A percentile compares a stretch with the other conserved stretches of the same genome.
Evolutionary conservation across 2,888 invertebrate species (phyloP).

Genomic region (Netelia virgata): DNA sequence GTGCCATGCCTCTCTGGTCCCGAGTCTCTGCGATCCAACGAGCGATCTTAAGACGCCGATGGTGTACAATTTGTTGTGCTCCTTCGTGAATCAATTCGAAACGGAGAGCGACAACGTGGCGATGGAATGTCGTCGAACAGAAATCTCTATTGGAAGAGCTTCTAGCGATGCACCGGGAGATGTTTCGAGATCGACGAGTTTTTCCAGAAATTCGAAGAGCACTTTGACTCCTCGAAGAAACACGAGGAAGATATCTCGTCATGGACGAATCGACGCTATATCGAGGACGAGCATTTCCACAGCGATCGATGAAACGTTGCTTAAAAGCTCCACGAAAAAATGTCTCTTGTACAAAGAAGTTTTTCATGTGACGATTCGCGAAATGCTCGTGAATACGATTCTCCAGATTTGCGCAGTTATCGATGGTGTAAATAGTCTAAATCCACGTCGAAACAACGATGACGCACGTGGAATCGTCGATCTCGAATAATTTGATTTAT

Average conservation of each 20-base stretch:
- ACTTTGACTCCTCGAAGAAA: conserved; percentile 36
- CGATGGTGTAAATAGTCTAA: conserved; percentile 74
- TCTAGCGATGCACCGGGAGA: conserved; percentile 22
- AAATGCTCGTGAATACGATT: conserved; percentile 71
- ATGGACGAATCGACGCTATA: conserved; percentile 22
- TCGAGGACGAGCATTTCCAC: conserved; percentile 33
- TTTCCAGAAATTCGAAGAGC: conserved; percentile 15
- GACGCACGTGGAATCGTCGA: neutral
- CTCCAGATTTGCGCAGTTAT: conserved; percentile 70
- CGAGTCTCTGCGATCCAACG: conserved; percentile 21
- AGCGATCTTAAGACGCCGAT: conserved; percentile 58
- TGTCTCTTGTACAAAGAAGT: conserved; percentile 71
- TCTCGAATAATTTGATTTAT: conserved; percentile 22
- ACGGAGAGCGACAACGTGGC: conserved; percentile 69
- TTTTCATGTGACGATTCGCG: conserved; percentile 74
- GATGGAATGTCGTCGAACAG: conserved; percentile 33
- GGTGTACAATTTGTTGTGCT: conserved; percentile 73
- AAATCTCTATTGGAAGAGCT: neutral
- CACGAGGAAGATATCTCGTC: conserved; percentile 10
- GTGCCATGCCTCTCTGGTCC: conserved; percentile 68
- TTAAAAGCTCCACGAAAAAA: conserved; percentile 19
- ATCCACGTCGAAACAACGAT: conserved; percentile 40
- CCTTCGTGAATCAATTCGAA: conserved; percentile 75
- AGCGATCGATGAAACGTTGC: neutral
- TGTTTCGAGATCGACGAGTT: conserved; percentile 30